These are phyloP conservation scores for Philaethria dido DNA, from an alignment of 2,888 invertebrate species.

Conservation along the genomic window DNA sequence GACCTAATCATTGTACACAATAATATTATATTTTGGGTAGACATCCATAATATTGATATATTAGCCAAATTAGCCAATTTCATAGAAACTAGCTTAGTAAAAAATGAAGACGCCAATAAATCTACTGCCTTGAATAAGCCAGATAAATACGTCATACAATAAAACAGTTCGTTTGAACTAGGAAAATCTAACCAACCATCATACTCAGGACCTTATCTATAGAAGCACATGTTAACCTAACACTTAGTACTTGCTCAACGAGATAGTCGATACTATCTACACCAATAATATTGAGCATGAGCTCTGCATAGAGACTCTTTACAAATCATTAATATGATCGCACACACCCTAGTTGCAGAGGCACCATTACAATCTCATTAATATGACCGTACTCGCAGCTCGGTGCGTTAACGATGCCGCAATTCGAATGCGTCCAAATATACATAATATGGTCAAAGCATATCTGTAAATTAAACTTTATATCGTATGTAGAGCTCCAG, in stretches of 20 bases:
- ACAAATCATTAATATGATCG: conserved; percentile 7
- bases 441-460: conserved; percentile 33
- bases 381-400: conserved; percentile 30
- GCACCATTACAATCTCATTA: conserved; percentile 35
- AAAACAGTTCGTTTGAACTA: too few species aligned
- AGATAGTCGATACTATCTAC: not conserved
- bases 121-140: too few species aligned
- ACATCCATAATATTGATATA: too few species aligned
- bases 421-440: conserved; percentile 28
- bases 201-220: too few species aligned
- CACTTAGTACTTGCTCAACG: not conserved
- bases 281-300: not conserved
- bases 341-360: conserved; percentile 11
- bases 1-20: too few species aligned
- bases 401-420: conserved; percentile 32
- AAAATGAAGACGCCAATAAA: too few species aligned
- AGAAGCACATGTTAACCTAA: not conserved
- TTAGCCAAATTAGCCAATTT: too few species aligned
- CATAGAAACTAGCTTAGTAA: too few species aligned
- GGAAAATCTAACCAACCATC: too few species aligned
- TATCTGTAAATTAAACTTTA: conserved; percentile 31
- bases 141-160: too few species aligned
- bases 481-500: not conserved
- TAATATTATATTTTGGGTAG: too few species aligned
- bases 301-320: not conserved